These are phyloP conservation scores for Galemys pyrenaicus DNA, from an alignment of 2,113 vertebrate genomes.

Conservation along the genomic window DNA sequence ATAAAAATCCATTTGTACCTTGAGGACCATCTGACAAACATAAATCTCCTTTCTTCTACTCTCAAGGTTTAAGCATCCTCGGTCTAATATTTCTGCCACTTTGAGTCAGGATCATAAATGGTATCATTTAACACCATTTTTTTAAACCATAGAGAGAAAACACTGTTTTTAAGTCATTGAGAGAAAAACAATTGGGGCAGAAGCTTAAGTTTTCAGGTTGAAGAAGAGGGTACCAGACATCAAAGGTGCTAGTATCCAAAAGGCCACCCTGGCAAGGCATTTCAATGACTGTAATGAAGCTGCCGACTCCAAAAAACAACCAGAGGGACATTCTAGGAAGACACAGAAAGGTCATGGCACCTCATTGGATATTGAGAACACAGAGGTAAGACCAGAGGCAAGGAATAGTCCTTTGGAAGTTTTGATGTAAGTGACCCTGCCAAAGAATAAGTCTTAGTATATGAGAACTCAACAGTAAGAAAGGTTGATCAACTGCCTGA, in stretches of 20 bases:
- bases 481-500: background rate
- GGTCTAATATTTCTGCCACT: background rate
- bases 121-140: background rate
- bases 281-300: background rate
- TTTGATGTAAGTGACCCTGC: background rate
- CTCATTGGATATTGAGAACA: no score
- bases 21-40: background rate
- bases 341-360: background rate
- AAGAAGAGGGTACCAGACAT: background rate
- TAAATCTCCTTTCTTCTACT: background rate
- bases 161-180: background rate
- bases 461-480: background rate
- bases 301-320: background rate
- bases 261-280: background rate
- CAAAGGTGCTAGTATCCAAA: background rate
- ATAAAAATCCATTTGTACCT: background rate
- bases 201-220: background rate
- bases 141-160: background rate
- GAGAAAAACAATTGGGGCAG: background rate
- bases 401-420: background rate
- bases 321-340: no score
- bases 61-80: background rate
- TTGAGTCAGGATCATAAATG: background rate
- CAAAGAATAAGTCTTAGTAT: background rate
- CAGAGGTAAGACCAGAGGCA: background rate